Evolutionary conservation across 2,888 invertebrate genomes (phyloP).

Genomic region (Drosophila cognata): DNA sequence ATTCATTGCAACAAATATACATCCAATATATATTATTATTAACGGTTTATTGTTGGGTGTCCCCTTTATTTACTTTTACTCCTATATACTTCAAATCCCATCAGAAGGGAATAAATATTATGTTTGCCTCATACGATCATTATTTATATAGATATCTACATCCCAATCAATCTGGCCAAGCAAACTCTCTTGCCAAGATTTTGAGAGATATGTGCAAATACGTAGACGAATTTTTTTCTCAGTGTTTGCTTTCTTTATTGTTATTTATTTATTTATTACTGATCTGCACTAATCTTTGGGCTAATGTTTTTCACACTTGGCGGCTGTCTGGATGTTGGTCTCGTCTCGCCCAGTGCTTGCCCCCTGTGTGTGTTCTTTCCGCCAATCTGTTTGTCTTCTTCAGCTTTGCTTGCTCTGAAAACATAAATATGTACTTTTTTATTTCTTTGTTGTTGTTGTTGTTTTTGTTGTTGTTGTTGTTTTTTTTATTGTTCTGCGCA

Average conservation of each 20-base stretch:
- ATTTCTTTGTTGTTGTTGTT: conserved; percentile 5
- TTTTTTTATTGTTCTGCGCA: background rate
- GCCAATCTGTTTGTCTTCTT: conserved; percentile 35
- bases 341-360: conserved; percentile 10
- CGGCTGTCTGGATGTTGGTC: conserved; percentile 39
- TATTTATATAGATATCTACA: background rate
- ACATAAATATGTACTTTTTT: conserved; percentile 64
- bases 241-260: background rate
- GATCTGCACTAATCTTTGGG: conserved; percentile 41
- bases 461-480: background rate
- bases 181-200: conserved; percentile 12
- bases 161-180: too few relatives aligned
- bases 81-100: background rate
- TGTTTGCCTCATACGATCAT: background rate
- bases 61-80: background rate
- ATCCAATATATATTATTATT: too few relatives aligned
- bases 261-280: conserved; percentile 17
- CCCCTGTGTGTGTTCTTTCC: background rate
- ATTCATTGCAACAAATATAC: background rate
- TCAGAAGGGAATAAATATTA: background rate
- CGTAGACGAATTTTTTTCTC: conserved; percentile 49
- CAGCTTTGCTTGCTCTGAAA: conserved; percentile 30
- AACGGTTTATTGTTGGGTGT: rapidly evolving
- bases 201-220: conserved; percentile 42
- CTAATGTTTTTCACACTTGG: conserved; percentile 64